Percentiles rank a stretch among this genome's conserved stretches.
phyloP scores from a whole-genome alignment of 2,797 vertebrate species.

The Naso thynnoides region DNA sequence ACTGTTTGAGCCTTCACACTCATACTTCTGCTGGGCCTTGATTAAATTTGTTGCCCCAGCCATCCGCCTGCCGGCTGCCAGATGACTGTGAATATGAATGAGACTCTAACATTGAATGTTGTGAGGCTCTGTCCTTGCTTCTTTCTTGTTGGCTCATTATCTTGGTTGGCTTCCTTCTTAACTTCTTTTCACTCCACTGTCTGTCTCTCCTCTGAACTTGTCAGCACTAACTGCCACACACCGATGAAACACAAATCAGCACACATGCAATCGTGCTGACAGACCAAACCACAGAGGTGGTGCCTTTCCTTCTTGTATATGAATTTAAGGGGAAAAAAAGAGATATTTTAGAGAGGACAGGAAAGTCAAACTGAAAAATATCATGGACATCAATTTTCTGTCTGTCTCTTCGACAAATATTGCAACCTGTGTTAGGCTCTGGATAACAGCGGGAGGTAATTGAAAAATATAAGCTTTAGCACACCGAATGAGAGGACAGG shows the following conservation, averaged over 20 bases:
- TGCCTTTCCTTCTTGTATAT: slow-evolving; percentile 1
- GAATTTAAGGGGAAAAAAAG: not conserved
- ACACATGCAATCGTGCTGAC: slow-evolving; percentile 40
- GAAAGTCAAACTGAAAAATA: slow-evolving; percentile 7
- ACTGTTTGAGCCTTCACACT: slow-evolving; percentile 58
- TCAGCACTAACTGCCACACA: slow-evolving; percentile 44
- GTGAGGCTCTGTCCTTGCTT: slow-evolving; percentile 67
- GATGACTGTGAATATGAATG: slow-evolving; percentile 79
- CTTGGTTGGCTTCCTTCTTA: slow-evolving; percentile 54
- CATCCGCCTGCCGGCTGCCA: slow-evolving; percentile 57
- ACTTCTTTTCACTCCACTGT: slow-evolving; percentile 56
- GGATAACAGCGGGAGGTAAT: slow-evolving; percentile 11
- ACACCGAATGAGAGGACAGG: not conserved
- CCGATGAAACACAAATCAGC: slow-evolving; percentile 26
- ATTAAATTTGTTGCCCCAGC: slow-evolving; percentile 72
- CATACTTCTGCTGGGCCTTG: slow-evolving; percentile 63
- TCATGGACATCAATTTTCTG: slow-evolving; percentile 2
- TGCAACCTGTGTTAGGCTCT: not conserved
- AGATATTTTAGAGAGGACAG: slow-evolving; percentile 1
- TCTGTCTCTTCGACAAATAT: not conserved
- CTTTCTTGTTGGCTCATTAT: slow-evolving; percentile 73
- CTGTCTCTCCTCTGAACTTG: slow-evolving; percentile 24
- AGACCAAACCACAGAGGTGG: slow-evolving; percentile 31
- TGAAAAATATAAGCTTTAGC: slow-evolving; percentile 22
- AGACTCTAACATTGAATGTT: slow-evolving; percentile 68